Evolutionary conservation across 2,113 vertebrate genomes (phyloP), one percentile per base, ranked within the genome.

Genomic region (Myotis brandtii): DNA sequence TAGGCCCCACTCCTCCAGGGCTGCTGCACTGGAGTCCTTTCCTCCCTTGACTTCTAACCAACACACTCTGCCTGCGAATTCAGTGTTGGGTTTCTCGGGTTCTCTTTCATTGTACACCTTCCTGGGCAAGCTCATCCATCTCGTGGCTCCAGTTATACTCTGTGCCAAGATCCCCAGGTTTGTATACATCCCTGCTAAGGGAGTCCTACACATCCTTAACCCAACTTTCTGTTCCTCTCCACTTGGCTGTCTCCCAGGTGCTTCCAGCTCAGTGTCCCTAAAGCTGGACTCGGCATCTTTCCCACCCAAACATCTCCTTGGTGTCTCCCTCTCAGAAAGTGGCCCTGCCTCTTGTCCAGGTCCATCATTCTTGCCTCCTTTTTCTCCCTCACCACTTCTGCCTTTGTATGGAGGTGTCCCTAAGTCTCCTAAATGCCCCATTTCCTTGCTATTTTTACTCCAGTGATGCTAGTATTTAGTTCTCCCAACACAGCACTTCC

Each of bases 1-100:
- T 9, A 5, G 37, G 81, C 11, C 34, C 10, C 40, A 16, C n/a
- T 20, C 54, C 52, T 25, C 32, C 6, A n/a, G 27, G 4, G 30
- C n/a, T 27, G 85, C 72, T 80, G 16, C 10, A 1, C 2, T 5
- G 6, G 12, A 66, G 16, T 5, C 17, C 40, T 79, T 17, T 32
- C 66, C n/a, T 12, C 30, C 52, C 27, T 54, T 40, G 50, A 10
- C 14, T 34, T 37, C 13, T 9, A 37, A 56, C 32, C 34, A 52
- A 48, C 21, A 9, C 6, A 4, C 16, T 54, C 32, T 59, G n/a
- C 25, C 7, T 17, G 16, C 0, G 6, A n/a, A 14, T 14, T 30
- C 37, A 56, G 30, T 4, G 20, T 20, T 23, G 66, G 32, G 40
- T 34, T 75, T 43, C 59, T 27, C 10, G 9, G 10, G 5, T 1